Evolutionary conservation across 2,888 invertebrate genomes (phyloP), one percentile per base, ranked within the genome.

Genomic region (Euclidia mi): DNA sequence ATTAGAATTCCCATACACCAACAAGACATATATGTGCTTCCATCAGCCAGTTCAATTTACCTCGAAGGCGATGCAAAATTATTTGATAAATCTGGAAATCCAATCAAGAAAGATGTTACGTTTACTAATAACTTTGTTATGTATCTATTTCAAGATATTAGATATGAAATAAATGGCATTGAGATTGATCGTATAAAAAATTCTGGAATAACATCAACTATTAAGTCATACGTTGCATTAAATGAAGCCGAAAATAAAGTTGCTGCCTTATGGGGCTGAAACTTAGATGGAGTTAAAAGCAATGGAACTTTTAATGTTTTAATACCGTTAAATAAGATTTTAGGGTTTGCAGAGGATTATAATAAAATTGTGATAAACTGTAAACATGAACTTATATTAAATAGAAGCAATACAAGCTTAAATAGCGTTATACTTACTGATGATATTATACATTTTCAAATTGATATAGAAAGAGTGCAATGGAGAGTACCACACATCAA

Each of bases 381-480:
- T 50, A 83, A 82, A 71, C 86, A 88, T 78, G 87, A 89, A 66
- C 59, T 84, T 31, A 71, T 85, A 32, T 52, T 89, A n/a, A 70
- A 75, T 17, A 65, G 85, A 56, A 68, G 78, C 31, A 78, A 65
- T 11, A 71, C 60, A 6, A 76, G 81, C 48, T 31, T 65, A 3
- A 82, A 86, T 67, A 67, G 72, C 38, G 49, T 80, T 2, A 53
- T 41, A 25, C 9, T 57, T 20, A 15, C 18, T 14, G 51, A 47
- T 4, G 51, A 58, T 17, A 55, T 61, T 40, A 40, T 49, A n/a
- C 12, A 35, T 20, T 25, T 68, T 14, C 20, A 56, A 20, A 50
- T 73, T 17, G 35, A 60, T 29, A 69, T 75, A 32, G 3, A 64
- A 15, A 63, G 52, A 44, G 40, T 65, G 11, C 44, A 53, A 29